A percentile compares a stretch with the other conserved stretches of the same genome.
phyloP scores from a whole-genome alignment of 1,140 invertebrate genomes.

The Leptinotarsa undecemlineata region DNA sequence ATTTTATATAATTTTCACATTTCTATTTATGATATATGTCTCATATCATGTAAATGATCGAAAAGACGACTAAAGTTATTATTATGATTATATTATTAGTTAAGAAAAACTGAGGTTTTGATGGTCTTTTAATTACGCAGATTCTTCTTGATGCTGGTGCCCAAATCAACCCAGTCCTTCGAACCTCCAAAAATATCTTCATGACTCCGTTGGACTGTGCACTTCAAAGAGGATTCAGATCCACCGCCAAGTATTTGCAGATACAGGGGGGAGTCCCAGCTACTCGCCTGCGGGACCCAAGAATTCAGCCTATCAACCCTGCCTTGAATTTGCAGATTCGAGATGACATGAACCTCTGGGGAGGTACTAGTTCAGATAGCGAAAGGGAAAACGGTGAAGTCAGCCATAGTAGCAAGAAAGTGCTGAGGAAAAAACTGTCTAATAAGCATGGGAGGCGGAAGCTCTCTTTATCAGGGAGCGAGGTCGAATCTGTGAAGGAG shows the following conservation, averaged over 20 bases:
- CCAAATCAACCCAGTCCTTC: slow-evolving; percentile 80
- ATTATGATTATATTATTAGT: no score
- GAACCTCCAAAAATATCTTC: slow-evolving; percentile 78
- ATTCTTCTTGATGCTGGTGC: slow-evolving; percentile 80
- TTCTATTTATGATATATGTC: no score
- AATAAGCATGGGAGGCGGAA: slow-evolving; percentile 44
- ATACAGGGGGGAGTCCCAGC: slow-evolving; percentile 85
- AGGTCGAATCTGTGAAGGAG: slow-evolving; percentile 31
- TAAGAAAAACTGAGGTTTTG: no score
- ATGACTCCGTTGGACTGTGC: slow-evolving; percentile 92
- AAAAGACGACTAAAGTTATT: no score
- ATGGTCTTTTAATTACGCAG: slow-evolving; percentile 37
- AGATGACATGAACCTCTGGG: slow-evolving; percentile 49
- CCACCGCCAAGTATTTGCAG: slow-evolving; percentile 91
- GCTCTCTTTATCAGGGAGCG: slow-evolving; percentile 35
- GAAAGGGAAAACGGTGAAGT: slow-evolving; percentile 41
- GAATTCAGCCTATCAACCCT: slow-evolving; percentile 28
- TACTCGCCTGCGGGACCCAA: slow-evolving; percentile 60
- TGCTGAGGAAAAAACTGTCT: slow-evolving; percentile 38
- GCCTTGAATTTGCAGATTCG: slow-evolving; percentile 46
- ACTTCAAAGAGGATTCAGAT: slow-evolving; percentile 78
- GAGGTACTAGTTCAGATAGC: slow-evolving; percentile 46
- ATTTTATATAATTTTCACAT: no score
- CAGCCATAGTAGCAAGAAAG: slow-evolving; percentile 33
- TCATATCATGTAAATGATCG: no score